Evolutionary conservation across 2,888 invertebrate species (phyloP).

Genomic region (Thymelicus lineola): DNA sequence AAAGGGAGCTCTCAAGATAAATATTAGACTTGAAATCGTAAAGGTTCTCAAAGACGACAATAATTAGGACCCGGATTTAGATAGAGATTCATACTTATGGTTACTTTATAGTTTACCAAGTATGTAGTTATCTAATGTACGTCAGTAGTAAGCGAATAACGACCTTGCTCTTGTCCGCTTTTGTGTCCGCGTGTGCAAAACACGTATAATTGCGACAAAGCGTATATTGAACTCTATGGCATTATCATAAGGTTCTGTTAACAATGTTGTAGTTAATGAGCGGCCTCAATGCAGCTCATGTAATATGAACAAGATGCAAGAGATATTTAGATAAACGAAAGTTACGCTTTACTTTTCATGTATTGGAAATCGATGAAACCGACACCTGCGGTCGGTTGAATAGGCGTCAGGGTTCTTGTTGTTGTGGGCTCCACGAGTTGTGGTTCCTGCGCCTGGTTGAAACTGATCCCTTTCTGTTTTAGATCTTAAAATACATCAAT

Average conservation of each 20-base stretch:
- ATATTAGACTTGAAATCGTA: too few relatives aligned
- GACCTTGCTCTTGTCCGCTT: slow-evolving; percentile 40
- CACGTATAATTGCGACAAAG: background rate
- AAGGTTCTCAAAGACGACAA: background rate
- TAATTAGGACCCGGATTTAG: slow-evolving; percentile 25
- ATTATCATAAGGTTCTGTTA: slow-evolving; percentile 1
- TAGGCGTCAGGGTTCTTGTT: background rate
- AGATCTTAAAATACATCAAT: too few relatives aligned
- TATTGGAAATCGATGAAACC: slow-evolving; percentile 14
- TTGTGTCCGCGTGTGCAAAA: slow-evolving; percentile 35
- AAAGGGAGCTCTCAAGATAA: too few relatives aligned
- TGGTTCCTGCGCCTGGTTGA: too few relatives aligned
- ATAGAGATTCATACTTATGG: background rate
- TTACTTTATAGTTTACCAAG: slow-evolving; percentile 11
- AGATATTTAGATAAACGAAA: slow-evolving; percentile 31
- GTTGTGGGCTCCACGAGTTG: background rate
- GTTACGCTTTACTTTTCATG: slow-evolving; percentile 17
- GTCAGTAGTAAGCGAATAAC: slow-evolving; percentile 27
- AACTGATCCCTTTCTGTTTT: too few relatives aligned
- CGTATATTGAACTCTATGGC: slow-evolving; percentile 1
- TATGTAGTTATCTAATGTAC: too few relatives aligned
- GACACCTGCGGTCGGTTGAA: background rate
- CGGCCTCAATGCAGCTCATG: slow-evolving; percentile 32
- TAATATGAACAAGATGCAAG: slow-evolving; percentile 31
- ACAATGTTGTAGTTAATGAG: slow-evolving; percentile 1